Conservation (phyloP, 2,888 invertebrate species). For the Drosophila kokeensis region DNA sequence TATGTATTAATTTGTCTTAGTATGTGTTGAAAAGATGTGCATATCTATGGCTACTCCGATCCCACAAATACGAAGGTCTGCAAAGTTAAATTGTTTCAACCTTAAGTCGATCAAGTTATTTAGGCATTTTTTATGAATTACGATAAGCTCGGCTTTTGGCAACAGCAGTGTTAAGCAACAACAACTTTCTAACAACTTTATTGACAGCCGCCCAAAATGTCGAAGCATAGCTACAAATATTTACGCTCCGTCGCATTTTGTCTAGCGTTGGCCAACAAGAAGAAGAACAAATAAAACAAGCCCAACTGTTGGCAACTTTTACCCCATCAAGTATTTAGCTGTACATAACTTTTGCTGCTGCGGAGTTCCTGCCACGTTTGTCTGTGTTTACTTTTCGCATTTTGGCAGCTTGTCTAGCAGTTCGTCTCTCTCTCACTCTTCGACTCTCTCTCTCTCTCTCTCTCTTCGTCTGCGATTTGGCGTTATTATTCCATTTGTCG, state of each 20-base stretch:
- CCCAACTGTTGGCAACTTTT: conserved; percentile 35
- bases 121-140: conserved; percentile 28
- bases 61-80: neutral
- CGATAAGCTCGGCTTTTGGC: conserved; percentile 36
- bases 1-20: neutral
- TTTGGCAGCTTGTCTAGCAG: conserved; percentile 27
- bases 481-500: conserved; percentile 76
- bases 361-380: neutral
- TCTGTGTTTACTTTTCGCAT: conserved; percentile 29
- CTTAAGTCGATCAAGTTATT: conserved; percentile 29
- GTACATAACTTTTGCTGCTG: conserved; percentile 23
- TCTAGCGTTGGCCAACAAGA: conserved; percentile 15
- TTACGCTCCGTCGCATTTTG: conserved; percentile 33
- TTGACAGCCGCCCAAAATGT: conserved; percentile 33
- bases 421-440: neutral
- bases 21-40: neutral
- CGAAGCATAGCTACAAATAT: conserved; percentile 36
- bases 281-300: neutral
- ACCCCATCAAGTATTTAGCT: conserved; percentile 48
- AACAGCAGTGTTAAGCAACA: conserved; percentile 26
- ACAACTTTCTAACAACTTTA: conserved; percentile 27
- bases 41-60: neutral
- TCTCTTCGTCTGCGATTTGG: conserved; percentile 20
- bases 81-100: conserved; percentile 1
- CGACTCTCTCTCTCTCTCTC: neutral